These are phyloP conservation scores for Megalops cyprinoides DNA, from an alignment of 2,797 vertebrate species.

Conservation along the genomic window DNA sequence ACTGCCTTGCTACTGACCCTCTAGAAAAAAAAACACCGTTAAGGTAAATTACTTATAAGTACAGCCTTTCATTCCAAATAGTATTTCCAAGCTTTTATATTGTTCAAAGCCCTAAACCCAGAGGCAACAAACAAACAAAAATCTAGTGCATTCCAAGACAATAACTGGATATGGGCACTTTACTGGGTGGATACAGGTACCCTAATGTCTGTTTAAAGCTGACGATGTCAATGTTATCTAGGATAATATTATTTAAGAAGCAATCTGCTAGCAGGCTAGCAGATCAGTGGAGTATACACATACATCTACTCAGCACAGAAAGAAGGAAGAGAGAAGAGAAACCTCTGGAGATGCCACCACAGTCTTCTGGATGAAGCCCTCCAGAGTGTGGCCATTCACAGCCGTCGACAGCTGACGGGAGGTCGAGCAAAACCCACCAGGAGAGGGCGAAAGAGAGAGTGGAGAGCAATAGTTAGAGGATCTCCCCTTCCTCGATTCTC, in stretches of 20 bases:
- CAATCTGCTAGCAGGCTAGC: background rate
- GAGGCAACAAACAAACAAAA: slow-evolving; percentile 6
- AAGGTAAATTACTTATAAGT: background rate
- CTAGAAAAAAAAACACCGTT: too few species aligned
- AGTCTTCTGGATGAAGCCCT: slow-evolving; percentile 95
- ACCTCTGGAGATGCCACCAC: slow-evolving; percentile 95
- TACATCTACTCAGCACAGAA: slow-evolving; percentile 24
- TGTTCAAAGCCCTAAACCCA: background rate
- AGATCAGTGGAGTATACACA: slow-evolving; percentile 12
- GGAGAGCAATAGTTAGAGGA: slow-evolving; percentile 62
- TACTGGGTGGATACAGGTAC: background rate
- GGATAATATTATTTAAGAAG: background rate
- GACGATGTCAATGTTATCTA: slow-evolving; percentile 15
- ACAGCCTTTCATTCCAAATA: slow-evolving; percentile 1
- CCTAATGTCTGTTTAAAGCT: slow-evolving; percentile 25
- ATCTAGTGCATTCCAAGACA: slow-evolving; percentile 7
- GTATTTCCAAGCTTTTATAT: slow-evolving; percentile 7
- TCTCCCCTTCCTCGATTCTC: background rate
- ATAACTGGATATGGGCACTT: background rate
- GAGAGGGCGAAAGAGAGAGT: slow-evolving; percentile 43
- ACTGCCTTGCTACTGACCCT: background rate
- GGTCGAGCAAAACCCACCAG: slow-evolving; percentile 50
- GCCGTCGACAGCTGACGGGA: slow-evolving; percentile 82
- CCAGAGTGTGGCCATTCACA: slow-evolving; percentile 85
- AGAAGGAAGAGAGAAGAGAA: slow-evolving; percentile 64